Percentiles rank a stretch among this genome's conserved stretches.
phyloP scores from a whole-genome alignment of 2,113 vertebrate genomes.

The Pionites leucogaster region DNA sequence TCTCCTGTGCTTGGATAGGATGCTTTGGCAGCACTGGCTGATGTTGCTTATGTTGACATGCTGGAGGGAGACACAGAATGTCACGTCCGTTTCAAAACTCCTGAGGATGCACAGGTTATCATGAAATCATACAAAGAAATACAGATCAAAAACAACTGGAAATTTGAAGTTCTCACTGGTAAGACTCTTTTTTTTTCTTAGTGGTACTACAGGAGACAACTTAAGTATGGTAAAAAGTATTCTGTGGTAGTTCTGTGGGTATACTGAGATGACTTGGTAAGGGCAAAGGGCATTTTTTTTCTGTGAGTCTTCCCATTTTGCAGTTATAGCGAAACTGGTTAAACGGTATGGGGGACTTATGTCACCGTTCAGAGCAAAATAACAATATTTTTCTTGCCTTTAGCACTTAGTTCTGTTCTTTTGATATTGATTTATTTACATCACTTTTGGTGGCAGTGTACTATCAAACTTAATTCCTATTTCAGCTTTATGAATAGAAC shows the following conservation, averaged over 20 bases:
- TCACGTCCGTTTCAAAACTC: conserved; percentile 83
- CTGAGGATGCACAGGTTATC: conserved; percentile 83
- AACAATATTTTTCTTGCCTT: neutral
- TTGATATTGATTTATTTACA: neutral
- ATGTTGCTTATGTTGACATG: conserved; percentile 91
- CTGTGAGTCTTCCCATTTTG: neutral
- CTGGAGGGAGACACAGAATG: conserved; percentile 92
- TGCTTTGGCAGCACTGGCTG: conserved; percentile 78
- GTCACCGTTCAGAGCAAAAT: neutral
- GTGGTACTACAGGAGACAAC: neutral
- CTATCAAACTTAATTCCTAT: neutral
- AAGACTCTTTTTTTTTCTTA: neutral
- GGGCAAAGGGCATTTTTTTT: neutral
- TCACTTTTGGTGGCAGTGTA: neutral
- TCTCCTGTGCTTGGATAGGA: conserved; percentile 72
- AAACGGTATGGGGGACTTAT: neutral
- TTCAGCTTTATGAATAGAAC: neutral
- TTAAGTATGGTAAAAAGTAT: neutral
- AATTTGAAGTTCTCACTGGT: conserved; percentile 88
- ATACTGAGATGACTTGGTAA: neutral
- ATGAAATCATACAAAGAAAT: conserved; percentile 73
- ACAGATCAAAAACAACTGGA: conserved; percentile 87
- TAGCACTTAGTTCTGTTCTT: neutral
- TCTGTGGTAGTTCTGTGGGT: accelerated
- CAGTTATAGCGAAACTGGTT: accelerated